Percentiles rank a stretch among this genome's conserved stretches.
Conservation (phyloP, 2,797 vertebrate genomes). For the Malacoraja senta region DNA sequence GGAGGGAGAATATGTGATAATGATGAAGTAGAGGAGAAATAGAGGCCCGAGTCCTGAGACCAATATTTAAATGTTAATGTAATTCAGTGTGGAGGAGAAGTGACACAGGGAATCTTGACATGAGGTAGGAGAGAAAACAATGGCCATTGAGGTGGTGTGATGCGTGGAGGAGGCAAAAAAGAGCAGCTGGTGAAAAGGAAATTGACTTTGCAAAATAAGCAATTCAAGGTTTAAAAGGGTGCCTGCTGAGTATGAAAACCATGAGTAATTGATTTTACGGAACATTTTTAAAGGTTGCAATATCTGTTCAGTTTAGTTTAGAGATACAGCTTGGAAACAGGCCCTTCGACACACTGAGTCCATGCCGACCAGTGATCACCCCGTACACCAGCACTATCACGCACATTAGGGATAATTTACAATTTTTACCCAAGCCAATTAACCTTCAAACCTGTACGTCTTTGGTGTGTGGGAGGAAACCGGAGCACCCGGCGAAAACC, state of each 20-base stretch:
- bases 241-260: background rate
- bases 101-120: background rate
- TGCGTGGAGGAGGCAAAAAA: conserved; percentile 13
- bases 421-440: no score
- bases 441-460: no score
- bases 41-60: background rate
- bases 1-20: background rate
- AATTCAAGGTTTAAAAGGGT: background rate
- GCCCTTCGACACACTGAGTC: no score
- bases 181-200: background rate
- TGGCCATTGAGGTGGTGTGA: background rate
- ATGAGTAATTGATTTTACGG: background rate
- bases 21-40: background rate
- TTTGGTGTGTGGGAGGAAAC: no score
- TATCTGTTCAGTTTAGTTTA: background rate
- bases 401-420: no score
- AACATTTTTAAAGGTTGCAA: background rate
- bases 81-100: conserved; percentile 1
- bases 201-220: conserved; percentile 4
- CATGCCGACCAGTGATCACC: no score
- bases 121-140: conserved; percentile 19
- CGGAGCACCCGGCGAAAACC: no score
- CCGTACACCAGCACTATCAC: no score
- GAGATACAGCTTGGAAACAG: no score
- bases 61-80: background rate